Evolutionary conservation across 2,113 vertebrate species (phyloP).

Genomic region (Panthera tigris): DNA sequence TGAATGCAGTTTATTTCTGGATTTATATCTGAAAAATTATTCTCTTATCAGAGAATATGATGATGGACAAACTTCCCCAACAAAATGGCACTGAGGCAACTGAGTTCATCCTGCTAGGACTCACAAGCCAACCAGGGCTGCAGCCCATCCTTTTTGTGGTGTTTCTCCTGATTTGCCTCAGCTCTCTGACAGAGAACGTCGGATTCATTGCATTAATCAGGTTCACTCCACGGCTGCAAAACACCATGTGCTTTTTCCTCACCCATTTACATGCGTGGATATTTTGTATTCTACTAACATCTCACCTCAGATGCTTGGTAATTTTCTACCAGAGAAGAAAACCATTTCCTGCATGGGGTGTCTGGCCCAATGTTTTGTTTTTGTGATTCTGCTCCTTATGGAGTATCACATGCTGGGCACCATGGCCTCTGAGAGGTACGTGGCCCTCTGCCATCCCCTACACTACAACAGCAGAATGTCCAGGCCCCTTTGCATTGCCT

Average conservation of each 20-base stretch:
- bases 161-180: constrained; percentile 72
- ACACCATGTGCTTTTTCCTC: constrained; percentile 83
- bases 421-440: constrained; percentile 84
- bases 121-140: neutral
- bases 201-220: constrained; percentile 74
- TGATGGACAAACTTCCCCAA: neutral
- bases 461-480: constrained; percentile 80
- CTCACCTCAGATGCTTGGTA: constrained; percentile 79
- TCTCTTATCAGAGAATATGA: neutral
- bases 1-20: neutral
- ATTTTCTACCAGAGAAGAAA: constrained; percentile 74
- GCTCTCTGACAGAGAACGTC: constrained; percentile 76
- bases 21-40: too few relatives aligned
- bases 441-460: constrained; percentile 82
- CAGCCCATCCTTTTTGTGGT: constrained; percentile 35
- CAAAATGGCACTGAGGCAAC: neutral
- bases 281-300: constrained; percentile 82
- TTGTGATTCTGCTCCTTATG: constrained; percentile 63
- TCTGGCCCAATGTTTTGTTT: constrained; percentile 74
- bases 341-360: constrained; percentile 77
- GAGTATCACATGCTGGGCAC: constrained; percentile 79
- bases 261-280: constrained; percentile 79
- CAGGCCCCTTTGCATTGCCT: constrained; percentile 51
- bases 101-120: constrained; percentile 43
- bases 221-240: constrained; percentile 71